These are phyloP conservation scores for Hirundichthys speculiger DNA, from an alignment of 2,113 vertebrate genomes.

Conservation along the genomic window DNA sequence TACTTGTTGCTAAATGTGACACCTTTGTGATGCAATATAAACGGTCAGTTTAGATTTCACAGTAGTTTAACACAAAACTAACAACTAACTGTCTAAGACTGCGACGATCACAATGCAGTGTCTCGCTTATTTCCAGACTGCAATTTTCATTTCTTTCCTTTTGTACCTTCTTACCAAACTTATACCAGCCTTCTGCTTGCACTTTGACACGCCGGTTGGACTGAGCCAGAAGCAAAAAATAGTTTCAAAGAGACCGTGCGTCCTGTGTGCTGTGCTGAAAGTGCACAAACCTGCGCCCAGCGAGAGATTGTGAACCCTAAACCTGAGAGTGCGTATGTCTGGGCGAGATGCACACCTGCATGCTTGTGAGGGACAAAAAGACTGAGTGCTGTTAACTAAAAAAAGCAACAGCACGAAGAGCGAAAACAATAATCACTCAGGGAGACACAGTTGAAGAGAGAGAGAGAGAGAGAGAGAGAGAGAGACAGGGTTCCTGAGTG, in stretches of 20 bases:
- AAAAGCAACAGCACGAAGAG: constrained; percentile 58
- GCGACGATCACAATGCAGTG: no score
- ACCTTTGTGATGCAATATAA: constrained; percentile 21
- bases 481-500: constrained; percentile 49
- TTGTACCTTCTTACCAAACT: neutral
- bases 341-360: constrained; percentile 43
- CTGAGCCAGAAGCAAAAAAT: constrained; percentile 21
- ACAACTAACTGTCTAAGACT: no score
- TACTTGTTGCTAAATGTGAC: neutral
- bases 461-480: constrained; percentile 7
- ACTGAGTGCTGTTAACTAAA: constrained; percentile 14
- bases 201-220: constrained; percentile 7
- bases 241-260: constrained; percentile 22
- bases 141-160: no score
- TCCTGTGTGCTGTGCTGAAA: constrained; percentile 9
- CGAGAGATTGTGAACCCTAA: neutral
- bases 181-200: neutral
- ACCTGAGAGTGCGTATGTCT: constrained; percentile 3
- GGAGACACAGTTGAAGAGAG: constrained; percentile 39
- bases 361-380: constrained; percentile 18
- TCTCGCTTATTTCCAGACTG: no score
- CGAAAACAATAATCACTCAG: constrained; percentile 46
- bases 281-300: constrained; percentile 35
- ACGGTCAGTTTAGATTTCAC: constrained; percentile 18
- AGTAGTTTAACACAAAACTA: neutral